phyloP scores from a whole-genome alignment of 1,140 invertebrate species.

The Sinonovacula constricta region DNA sequence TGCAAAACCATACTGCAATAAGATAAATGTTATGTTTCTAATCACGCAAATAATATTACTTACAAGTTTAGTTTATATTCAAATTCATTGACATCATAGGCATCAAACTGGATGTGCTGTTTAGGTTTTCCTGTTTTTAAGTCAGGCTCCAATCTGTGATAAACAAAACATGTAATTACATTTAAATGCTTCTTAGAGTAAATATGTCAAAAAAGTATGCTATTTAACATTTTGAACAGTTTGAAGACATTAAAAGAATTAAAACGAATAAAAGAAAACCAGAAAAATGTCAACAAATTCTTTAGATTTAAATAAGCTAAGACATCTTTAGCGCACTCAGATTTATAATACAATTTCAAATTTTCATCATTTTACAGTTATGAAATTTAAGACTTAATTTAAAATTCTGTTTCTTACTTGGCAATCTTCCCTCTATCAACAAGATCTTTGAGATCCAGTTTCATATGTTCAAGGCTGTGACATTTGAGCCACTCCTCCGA shows the following conservation, averaged over 20 bases:
- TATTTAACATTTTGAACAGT: too few relatives aligned
- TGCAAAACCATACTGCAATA: background rate
- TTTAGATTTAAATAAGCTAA: too few relatives aligned
- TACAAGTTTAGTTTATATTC: constrained; percentile 78
- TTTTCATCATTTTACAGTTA: too few relatives aligned
- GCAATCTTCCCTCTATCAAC: constrained; percentile 76
- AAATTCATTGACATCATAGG: constrained; percentile 78
- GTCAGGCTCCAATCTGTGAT: constrained; percentile 67
- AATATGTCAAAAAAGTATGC: too few relatives aligned
- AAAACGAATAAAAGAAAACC: too few relatives aligned
- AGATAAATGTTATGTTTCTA: background rate
- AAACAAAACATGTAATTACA: too few relatives aligned
- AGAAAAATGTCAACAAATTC: too few relatives aligned
- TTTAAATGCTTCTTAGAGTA: too few relatives aligned
- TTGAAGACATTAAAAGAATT: too few relatives aligned
- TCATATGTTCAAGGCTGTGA: constrained; percentile 73
- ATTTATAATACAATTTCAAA: too few relatives aligned
- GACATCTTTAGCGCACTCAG: too few relatives aligned
- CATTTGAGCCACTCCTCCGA: constrained; percentile 77
- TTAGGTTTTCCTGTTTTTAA: constrained; percentile 73
- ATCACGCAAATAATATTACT: background rate
- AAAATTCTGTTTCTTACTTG: constrained; percentile 59
- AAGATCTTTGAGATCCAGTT: constrained; percentile 77
- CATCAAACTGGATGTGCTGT: constrained; percentile 78
- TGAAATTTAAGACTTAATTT: background rate